A percentile compares a stretch with the other conserved stretches of the same genome.
Evolutionary conservation across 2,113 vertebrate genomes (phyloP).

Genomic region (Acanthochromis polyacanthus): DNA sequence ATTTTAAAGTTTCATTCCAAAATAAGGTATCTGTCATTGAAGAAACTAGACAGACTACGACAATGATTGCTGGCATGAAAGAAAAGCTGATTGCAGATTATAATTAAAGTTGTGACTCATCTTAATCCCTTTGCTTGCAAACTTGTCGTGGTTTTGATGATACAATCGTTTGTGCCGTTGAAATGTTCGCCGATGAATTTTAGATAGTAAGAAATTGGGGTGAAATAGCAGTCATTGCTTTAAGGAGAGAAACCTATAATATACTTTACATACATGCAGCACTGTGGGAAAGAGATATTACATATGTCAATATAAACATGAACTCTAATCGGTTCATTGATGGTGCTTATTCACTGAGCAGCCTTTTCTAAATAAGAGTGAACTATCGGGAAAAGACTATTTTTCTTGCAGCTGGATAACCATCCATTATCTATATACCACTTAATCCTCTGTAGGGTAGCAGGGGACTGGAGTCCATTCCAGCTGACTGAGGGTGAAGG

Average conservation of each 20-base stretch:
- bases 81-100: slow-evolving; percentile 34
- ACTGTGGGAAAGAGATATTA: neutral
- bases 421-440: too few species aligned
- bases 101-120: slow-evolving; percentile 54
- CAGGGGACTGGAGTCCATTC: too few species aligned
- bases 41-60: slow-evolving; percentile 23
- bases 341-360: too few species aligned
- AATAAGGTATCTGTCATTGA: slow-evolving; percentile 21
- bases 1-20: slow-evolving; percentile 40
- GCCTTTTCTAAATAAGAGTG: neutral
- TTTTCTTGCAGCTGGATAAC: too few species aligned
- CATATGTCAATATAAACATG: neutral
- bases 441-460: too few species aligned
- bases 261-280: neutral
- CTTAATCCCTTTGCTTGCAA: slow-evolving; percentile 44
- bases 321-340: neutral
- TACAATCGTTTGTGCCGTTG: slow-evolving; percentile 39
- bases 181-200: slow-evolving; percentile 51
- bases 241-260: slow-evolving; percentile 10
- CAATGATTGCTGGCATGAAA: slow-evolving; percentile 42
- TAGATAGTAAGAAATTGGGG: slow-evolving; percentile 35
- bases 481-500: too few species aligned
- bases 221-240: slow-evolving; percentile 19
- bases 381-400: too few species aligned
- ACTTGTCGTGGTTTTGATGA: slow-evolving; percentile 51